Evolutionary conservation across 2,888 invertebrate species (phyloP), one percentile per base, ranked within the genome.

Genomic region (Drepana falcataria): DNA sequence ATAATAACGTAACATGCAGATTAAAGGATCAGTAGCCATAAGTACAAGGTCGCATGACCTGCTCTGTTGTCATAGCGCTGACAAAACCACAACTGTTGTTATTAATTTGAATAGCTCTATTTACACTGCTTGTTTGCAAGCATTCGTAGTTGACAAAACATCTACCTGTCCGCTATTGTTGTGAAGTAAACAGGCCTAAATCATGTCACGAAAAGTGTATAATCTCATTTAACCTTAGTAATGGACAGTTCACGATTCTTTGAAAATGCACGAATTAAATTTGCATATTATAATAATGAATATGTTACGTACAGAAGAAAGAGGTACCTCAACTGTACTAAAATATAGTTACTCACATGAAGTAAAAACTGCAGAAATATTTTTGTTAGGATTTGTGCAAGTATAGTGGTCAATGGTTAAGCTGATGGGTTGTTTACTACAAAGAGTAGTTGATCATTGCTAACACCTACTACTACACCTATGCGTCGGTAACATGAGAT

Each of bases 401-500:
- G 21, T 21, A 21, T 21, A 21, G 21, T 21, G 21, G 21, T 21
- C 21, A 21, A 21, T 21, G 21, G 21, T 21, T 21, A 21, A 21
- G 21, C 21, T 21, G 21, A 21, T 21, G 21, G 21, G 21, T 21
- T 21, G 21, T 5, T 4, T 60, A 68, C 64, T 65, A 83, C 79
- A 83, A 79, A 77, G 80, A 73, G 66, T 77, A 66, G 72, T 76
- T 77, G 72, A 83, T 81, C 73, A 77, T 71, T 79, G 71, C 77
- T 73, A 76, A 82, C 77, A 80, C 76, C 79, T 75, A 77, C 72
- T 77, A n/a, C n/a, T n/a, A n/a, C n/a, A n/a, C n/a, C n/a, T n/a
- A 76, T 67, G 75, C 75, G 75, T 74, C 77, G 80, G 87, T 79
- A 87, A 89, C 77, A 75, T 68, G 79, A 87, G 78, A 79, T 62